Evolutionary conservation across 1,140 invertebrate genomes (phyloP), one percentile per base, ranked within the genome.

Genomic region (Scaptomyza pallida): DNA sequence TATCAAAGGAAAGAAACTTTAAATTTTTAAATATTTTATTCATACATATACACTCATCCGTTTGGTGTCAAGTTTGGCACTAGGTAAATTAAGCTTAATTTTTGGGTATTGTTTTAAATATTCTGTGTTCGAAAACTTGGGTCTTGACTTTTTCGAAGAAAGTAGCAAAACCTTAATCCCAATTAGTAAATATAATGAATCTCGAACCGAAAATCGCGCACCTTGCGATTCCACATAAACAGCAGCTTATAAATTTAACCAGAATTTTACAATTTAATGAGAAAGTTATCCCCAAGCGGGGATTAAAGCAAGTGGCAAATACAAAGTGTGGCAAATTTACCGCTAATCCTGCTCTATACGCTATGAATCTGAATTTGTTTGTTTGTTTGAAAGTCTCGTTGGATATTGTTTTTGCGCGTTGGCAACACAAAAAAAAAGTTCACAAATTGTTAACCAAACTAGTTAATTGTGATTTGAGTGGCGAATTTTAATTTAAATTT

Each of bases 391-490:
- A 16, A 10, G 6, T 33, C 5, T 4, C 35, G 16, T 51, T 23
- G 13, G 35, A 33, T 26, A 19, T 16, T 16, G 35, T 13, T 10
- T 13, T 10, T 26, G 2, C 23, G 5, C 6, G 6, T 5, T 17
- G 15, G 16, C 8, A 26, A 12, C 19, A 40, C 9, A 41, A 40
- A 16, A 26, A 17, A 60, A 72, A 60, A 65, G 26, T 30, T 54
- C 37, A 16, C 37, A 51, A 70, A 48, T 64, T 61, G 51, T 52
- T 71, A 75, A 75, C 65, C 60, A 15, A 77, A 77, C 75, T 77
- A 77, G 75, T 77, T 77, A 77, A 77, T 62, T 75, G 75, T 77
- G 75, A 77, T 77, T 77, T 75, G 72, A 75, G 75, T 72, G 61
- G 75, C 60, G 51, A 65, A 75, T 77, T 71, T 71, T 51, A 77